Percentiles rank a stretch among this genome's conserved stretches.
Evolutionary conservation across 2,113 vertebrate species (phyloP).

Genomic region (Diadophis punctatus): DNA sequence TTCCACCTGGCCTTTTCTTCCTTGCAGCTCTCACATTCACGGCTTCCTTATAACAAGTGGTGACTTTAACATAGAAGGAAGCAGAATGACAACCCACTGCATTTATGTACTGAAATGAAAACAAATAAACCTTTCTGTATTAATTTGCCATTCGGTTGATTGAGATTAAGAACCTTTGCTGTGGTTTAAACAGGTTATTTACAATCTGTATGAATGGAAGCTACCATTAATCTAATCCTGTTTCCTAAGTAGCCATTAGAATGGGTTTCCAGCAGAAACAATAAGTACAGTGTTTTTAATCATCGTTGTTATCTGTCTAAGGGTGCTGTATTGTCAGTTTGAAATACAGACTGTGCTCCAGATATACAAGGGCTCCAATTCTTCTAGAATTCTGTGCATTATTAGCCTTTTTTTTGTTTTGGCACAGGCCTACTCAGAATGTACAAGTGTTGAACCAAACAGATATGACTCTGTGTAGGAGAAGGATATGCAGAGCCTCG

Average conservation of each 20-base stretch:
- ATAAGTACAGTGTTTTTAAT: background rate
- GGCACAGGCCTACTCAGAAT: background rate
- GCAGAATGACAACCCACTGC: constrained; percentile 60
- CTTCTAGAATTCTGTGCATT: background rate
- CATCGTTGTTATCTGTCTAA: background rate
- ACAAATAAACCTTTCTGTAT: constrained; percentile 48
- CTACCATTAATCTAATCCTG: background rate
- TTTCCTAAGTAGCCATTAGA: constrained; percentile 27
- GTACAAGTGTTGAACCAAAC: background rate
- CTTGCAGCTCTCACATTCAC: constrained; percentile 40
- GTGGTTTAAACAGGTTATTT: constrained; percentile 10
- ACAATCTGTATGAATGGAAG: constrained; percentile 18
- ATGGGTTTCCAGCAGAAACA: constrained; percentile 1
- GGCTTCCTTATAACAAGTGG: constrained; percentile 76
- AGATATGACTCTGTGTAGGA: background rate
- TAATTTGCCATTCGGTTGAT: constrained; percentile 53
- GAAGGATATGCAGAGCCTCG: background rate
- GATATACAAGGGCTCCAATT: background rate
- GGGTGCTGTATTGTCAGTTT: background rate
- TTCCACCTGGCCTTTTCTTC: constrained; percentile 30
- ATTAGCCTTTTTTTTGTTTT: background rate
- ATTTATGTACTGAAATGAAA: constrained; percentile 59
- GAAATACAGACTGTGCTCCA: background rate
- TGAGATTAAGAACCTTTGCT: constrained; percentile 13
- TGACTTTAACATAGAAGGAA: constrained; percentile 69